These are phyloP conservation scores for Cotesia glomerata DNA, from an alignment of 1,140 invertebrate species.

Conservation along the genomic window DNA sequence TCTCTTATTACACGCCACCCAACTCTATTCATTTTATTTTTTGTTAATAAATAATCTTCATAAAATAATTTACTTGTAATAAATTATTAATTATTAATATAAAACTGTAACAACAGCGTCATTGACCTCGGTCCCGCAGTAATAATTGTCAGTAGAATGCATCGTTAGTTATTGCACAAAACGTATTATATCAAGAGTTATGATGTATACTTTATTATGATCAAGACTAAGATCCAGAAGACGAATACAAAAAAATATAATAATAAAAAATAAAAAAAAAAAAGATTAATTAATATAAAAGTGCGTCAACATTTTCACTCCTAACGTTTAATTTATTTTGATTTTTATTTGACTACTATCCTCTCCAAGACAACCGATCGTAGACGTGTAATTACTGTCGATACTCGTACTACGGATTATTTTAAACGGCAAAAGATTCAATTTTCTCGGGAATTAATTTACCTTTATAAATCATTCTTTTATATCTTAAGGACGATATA, in stretches of 20 bases:
- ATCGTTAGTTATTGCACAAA: slow-evolving; percentile 21
- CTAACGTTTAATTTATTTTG: not conserved
- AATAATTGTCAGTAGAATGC: slow-evolving; percentile 26
- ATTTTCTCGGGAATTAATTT: slow-evolving; percentile 28
- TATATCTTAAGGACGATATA: not conserved
- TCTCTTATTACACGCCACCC: not conserved
- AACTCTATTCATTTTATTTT: not conserved
- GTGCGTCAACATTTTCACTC: no score
- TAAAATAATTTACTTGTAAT: no score
- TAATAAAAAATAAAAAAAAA: not conserved
- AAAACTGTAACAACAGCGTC: slow-evolving; percentile 13
- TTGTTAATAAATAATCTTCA: no score
- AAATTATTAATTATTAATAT: slow-evolving; percentile 1
- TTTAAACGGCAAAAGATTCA: slow-evolving; percentile 25
- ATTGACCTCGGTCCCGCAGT: slow-evolving; percentile 11
- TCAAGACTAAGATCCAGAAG: slow-evolving; percentile 4
- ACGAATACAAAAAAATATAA: not conserved
- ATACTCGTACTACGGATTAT: slow-evolving; percentile 24
- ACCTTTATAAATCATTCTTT: slow-evolving; percentile 6
- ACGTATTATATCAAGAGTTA: not conserved
- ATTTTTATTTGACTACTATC: slow-evolving; percentile 1
- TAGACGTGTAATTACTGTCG: slow-evolving; percentile 32
- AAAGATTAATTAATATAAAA: no score
- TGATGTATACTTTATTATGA: not conserved
- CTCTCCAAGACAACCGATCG: slow-evolving; percentile 10